Percentiles rank a stretch among this genome's conserved stretches.
phyloP scores from a whole-genome alignment of 2,797 vertebrate species.

The Enteromius treurensis region DNA sequence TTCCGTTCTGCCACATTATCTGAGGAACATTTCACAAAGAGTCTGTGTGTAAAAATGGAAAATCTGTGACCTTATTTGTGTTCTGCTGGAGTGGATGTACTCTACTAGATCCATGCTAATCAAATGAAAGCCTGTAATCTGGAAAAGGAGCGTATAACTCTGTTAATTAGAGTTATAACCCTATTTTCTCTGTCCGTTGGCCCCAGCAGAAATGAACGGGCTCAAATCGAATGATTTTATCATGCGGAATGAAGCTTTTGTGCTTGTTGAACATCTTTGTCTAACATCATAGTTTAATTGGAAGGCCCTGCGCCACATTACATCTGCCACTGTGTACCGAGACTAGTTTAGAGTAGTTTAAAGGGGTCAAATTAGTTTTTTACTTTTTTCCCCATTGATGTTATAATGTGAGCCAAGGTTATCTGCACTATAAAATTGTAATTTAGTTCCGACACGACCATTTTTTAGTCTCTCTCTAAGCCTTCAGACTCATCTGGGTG shows the following conservation, averaged over 20 bases:
- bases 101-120: conserved; percentile 32
- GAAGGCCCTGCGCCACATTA: neutral
- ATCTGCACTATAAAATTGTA: neutral
- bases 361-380: neutral
- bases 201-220: conserved; percentile 32
- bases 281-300: conserved; percentile 33
- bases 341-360: neutral
- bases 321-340: conserved; percentile 19
- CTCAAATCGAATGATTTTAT: conserved; percentile 46
- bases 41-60: conserved; percentile 1
- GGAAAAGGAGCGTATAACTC: conserved; percentile 19
- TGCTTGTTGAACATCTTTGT: conserved; percentile 43
- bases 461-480: neutral
- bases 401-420: conserved; percentile 1
- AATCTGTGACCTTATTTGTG: conserved; percentile 32
- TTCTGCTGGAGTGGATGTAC: conserved; percentile 11
- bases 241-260: conserved; percentile 37
- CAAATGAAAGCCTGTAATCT: conserved; percentile 25
- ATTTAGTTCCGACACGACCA: neutral
- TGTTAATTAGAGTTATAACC: conserved; percentile 43
- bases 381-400: neutral
- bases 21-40: neutral
- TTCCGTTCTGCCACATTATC: neutral
- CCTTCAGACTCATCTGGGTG: neutral
- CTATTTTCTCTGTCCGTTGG: conserved; percentile 28